Percentiles rank a stretch among this genome's conserved stretches.
Evolutionary conservation across 2,797 vertebrate genomes (phyloP).

Genomic region (Crocidura indochinensis): DNA sequence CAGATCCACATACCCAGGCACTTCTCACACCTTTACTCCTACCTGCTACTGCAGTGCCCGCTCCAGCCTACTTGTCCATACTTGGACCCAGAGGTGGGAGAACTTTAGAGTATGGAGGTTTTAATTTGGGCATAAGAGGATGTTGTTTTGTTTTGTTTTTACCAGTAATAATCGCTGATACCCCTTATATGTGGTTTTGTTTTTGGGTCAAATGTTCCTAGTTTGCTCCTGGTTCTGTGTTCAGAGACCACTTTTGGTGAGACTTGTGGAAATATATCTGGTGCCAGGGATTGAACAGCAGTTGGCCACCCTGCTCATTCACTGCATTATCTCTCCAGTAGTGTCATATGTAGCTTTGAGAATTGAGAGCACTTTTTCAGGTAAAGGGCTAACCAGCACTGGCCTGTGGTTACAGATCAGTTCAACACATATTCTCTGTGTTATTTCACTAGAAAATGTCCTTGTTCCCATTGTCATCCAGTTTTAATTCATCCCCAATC

Average conservation of each 20-base stretch:
- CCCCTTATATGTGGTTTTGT: too few species aligned
- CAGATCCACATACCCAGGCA: not conserved
- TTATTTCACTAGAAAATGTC: not conserved
- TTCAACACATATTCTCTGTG: not conserved
- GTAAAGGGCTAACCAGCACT: rapidly evolving
- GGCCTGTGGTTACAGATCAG: too few species aligned
- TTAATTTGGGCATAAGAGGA: not conserved
- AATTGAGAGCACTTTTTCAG: rapidly evolving
- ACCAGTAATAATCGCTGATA: not conserved
- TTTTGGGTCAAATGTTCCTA: too few species aligned
- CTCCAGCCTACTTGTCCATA: not conserved
- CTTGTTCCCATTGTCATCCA: not conserved
- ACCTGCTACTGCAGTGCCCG: rapidly evolving
- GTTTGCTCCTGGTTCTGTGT: too few species aligned
- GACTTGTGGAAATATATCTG: too few species aligned
- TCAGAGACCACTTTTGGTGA: too few species aligned
- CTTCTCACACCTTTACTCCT: not conserved
- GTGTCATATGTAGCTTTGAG: too few species aligned
- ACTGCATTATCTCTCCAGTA: too few species aligned
- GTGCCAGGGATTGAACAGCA: too few species aligned
- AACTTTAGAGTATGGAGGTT: rapidly evolving
- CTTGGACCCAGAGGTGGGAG: rapidly evolving
- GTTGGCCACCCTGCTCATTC: too few species aligned
- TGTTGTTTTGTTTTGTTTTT: too few species aligned
- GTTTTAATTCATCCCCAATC: too few species aligned